A percentile compares a stretch with the other conserved stretches of the same genome.
Conservation (phyloP, 2,113 vertebrate genomes). For the Hippocampus abdominalis region DNA sequence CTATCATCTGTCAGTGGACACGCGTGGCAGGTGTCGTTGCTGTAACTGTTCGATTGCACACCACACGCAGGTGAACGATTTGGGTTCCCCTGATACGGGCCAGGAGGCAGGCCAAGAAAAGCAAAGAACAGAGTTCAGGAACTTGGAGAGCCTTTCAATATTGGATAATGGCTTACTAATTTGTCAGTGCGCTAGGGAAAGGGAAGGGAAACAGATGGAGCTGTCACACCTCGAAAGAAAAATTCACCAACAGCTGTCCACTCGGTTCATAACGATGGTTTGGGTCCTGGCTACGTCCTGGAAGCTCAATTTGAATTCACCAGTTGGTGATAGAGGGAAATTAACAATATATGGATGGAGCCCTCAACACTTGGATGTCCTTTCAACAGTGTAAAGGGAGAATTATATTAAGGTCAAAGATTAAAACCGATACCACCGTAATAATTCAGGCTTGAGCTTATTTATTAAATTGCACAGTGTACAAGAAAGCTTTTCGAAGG, state of each 20-base stretch:
- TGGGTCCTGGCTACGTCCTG: conserved; percentile 24
- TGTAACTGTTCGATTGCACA: conserved; percentile 7
- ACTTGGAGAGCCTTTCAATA: conserved; percentile 73
- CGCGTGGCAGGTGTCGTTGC: not conserved
- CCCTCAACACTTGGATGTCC: not conserved
- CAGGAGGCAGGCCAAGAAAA: conserved; percentile 49
- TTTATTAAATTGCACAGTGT: no score
- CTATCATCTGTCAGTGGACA: not conserved
- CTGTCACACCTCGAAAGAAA: conserved; percentile 82
- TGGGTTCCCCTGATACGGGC: conserved; percentile 25
- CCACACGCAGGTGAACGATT: conserved; percentile 8
- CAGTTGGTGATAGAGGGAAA: conserved; percentile 7
- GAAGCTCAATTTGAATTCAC: conserved; percentile 17
- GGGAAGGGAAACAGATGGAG: conserved; percentile 88
- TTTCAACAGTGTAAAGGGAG: not conserved
- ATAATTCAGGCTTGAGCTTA: not conserved
- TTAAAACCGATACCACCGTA: not conserved
- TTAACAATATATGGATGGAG: not conserved
- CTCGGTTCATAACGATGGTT: conserved; percentile 60
- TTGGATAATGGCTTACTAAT: conserved; percentile 87
- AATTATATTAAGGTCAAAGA: not conserved
- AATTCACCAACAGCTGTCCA: conserved; percentile 88
- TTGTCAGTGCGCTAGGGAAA: conserved; percentile 76
- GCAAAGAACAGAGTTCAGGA: conserved; percentile 60
- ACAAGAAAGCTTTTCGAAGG: no score